Evolutionary conservation across 1,140 invertebrate genomes (phyloP).

Genomic region (Carposina sasakii): DNA sequence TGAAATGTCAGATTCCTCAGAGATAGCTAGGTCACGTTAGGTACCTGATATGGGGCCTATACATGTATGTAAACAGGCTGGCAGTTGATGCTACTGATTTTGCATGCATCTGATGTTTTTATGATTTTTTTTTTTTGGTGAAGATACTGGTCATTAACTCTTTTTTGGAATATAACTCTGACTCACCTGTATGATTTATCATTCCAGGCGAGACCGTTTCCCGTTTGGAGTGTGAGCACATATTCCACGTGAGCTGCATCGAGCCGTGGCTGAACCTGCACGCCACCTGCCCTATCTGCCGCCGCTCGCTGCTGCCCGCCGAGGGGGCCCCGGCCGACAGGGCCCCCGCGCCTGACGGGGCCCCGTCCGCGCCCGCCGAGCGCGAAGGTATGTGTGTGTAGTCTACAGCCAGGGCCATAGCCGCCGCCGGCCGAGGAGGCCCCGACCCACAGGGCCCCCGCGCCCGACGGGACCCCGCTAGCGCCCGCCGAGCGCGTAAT

Average conservation of each 20-base stretch:
- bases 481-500: conserved; percentile 7
- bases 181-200: too few species aligned
- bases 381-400: not conserved
- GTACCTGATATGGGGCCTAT: too few species aligned
- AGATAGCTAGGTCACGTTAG: too few species aligned
- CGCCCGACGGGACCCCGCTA: not conserved
- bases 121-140: too few species aligned
- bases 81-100: too few species aligned
- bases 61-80: too few species aligned
- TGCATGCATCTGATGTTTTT: too few species aligned
- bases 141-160: too few species aligned
- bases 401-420: not conserved
- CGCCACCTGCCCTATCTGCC: conserved; percentile 96
- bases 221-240: conserved; percentile 90
- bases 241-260: conserved; percentile 95
- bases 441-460: not conserved
- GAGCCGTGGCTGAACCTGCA: conserved; percentile 96
- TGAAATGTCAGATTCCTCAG: too few species aligned
- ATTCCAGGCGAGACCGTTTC: conserved; percentile 84
- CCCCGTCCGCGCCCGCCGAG: not conserved
- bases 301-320: conserved; percentile 81
- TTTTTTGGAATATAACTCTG: too few species aligned
- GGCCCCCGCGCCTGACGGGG: not conserved
- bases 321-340: conserved; percentile 8
- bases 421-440: not conserved